Evolutionary conservation across 2,888 invertebrate genomes (phyloP).

Genomic region (Ochlodes sylvanus): DNA sequence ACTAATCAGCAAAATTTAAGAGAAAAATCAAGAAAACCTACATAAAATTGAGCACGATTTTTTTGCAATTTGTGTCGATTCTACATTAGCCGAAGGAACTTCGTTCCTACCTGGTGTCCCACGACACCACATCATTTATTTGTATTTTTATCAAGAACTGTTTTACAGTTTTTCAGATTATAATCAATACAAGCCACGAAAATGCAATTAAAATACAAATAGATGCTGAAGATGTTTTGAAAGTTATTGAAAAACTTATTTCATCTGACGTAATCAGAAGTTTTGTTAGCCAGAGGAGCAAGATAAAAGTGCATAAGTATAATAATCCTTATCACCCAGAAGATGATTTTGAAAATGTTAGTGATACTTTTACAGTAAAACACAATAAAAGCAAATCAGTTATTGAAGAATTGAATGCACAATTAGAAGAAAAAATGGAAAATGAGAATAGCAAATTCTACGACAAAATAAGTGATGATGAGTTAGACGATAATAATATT

Average conservation of each 20-base stretch:
- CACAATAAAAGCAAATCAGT: slow-evolving; percentile 5
- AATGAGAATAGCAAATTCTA: slow-evolving; percentile 34
- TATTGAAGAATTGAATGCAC: slow-evolving; percentile 17
- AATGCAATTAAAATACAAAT: slow-evolving; percentile 41
- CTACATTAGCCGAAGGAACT: too few species aligned
- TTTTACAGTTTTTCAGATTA: background rate
- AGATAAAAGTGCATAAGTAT: slow-evolving; percentile 18
- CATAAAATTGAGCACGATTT: too few species aligned
- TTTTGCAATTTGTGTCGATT: too few species aligned
- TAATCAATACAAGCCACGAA: background rate
- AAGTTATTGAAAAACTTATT: slow-evolving; percentile 40
- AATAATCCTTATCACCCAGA: slow-evolving; percentile 65
- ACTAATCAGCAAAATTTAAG: too few species aligned
- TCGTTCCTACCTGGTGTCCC: too few species aligned
- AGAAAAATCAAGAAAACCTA: too few species aligned
- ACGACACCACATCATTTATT: too few species aligned
- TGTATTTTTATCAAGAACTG: background rate
- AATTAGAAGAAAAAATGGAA: slow-evolving; percentile 32
- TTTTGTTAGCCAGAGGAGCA: slow-evolving; percentile 11
- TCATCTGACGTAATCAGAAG: slow-evolving; percentile 17
- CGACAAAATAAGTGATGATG: slow-evolving; percentile 32
- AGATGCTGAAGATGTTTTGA: slow-evolving; percentile 42
- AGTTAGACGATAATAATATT: slow-evolving; percentile 14
- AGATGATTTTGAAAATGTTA: slow-evolving; percentile 46
- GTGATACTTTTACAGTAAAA: slow-evolving; percentile 40